Conservation (phyloP, 2,888 invertebrate species). For the Eueremaeus valkanovi region DNA sequence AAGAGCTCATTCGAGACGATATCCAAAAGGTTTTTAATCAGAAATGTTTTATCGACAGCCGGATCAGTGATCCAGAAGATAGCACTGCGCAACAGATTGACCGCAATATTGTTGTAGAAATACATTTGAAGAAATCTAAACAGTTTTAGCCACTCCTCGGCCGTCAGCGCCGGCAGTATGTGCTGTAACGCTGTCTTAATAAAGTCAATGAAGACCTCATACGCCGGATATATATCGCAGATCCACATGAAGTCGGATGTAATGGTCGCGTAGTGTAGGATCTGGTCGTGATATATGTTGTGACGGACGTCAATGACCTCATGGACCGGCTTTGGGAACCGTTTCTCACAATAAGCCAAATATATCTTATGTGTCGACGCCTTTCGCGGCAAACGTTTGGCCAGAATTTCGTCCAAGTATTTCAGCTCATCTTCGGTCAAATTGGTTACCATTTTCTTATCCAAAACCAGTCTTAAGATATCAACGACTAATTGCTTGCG, state of each 20-base stretch:
- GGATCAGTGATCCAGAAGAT: neutral
- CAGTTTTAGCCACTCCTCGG: neutral
- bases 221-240: neutral
- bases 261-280: neutral
- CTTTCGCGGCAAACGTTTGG: neutral
- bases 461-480: neutral
- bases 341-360: neutral
- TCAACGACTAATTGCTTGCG: conserved; percentile 6
- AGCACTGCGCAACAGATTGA: neutral
- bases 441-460: neutral
- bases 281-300: conserved; percentile 22
- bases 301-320: neutral
- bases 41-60: neutral
- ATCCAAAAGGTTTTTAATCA: neutral
- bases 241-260: neutral
- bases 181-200: neutral
- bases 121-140: neutral
- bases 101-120: neutral
- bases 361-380: conserved; percentile 18
- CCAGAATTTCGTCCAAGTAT: neutral
- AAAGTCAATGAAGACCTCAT: neutral
- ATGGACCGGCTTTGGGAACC: conserved; percentile 3
- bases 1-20: neutral
- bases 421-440: neutral
- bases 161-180: conserved; percentile 14